These are phyloP conservation scores for Acanthaster planci DNA, from an alignment of 35 echinoderm and acorn worm genomes.

Conservation along the genomic window DNA sequence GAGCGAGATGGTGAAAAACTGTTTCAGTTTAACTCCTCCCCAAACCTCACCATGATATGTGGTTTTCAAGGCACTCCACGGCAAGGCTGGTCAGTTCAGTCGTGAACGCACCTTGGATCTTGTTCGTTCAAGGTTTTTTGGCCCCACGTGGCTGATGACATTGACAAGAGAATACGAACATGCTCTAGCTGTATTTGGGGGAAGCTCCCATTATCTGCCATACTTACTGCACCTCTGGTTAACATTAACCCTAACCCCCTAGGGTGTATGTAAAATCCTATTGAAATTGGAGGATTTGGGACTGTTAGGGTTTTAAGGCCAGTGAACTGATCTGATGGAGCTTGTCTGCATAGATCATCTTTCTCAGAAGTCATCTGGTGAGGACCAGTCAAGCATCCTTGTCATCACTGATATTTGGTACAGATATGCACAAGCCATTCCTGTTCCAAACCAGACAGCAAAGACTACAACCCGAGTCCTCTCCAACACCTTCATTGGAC, in stretches of 20 bases:
- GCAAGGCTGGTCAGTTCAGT: slow-evolving; percentile 42
- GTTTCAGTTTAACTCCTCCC: neutral
- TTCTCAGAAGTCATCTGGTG: slow-evolving; percentile 41
- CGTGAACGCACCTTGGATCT: slow-evolving; percentile 40
- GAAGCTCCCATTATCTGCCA: neutral
- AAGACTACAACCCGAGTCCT: slow-evolving; percentile 19
- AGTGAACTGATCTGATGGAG: slow-evolving; percentile 48
- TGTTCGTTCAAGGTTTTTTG: slow-evolving; percentile 40
- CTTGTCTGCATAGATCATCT: slow-evolving; percentile 47
- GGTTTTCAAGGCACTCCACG: neutral
- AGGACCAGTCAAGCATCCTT: slow-evolving; percentile 34
- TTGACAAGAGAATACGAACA: slow-evolving; percentile 10
- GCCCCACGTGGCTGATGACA: slow-evolving; percentile 35
- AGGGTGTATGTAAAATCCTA: no score
- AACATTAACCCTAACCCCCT: no score
- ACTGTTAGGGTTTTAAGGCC: no score
- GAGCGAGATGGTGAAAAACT: neutral
- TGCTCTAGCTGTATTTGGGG: slow-evolving; percentile 46
- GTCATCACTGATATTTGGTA: slow-evolving; percentile 56
- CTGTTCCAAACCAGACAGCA: slow-evolving; percentile 10
- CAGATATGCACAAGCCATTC: slow-evolving; percentile 28
- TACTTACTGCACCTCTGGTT: slow-evolving; percentile 28
- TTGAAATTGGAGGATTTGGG: no score
- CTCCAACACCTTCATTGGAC: slow-evolving; percentile 2
- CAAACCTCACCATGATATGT: neutral